Percentiles rank a stretch among this genome's conserved stretches.
Conservation (phyloP, 2,113 vertebrate genomes). For the Nansenia antarctica region DNA sequence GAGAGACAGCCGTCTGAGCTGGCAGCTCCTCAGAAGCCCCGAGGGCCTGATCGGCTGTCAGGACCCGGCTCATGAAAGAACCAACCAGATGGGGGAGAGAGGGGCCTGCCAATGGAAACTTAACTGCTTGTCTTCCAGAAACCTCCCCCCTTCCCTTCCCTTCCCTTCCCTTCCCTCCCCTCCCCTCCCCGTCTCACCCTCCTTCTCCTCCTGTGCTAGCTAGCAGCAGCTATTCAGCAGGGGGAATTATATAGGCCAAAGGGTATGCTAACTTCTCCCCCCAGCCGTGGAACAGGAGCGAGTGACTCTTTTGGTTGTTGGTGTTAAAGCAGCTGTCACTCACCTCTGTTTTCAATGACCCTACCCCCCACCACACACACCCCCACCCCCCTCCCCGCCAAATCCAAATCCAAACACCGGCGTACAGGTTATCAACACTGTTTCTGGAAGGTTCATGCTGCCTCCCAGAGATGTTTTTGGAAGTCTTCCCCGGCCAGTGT, state of each 20-base stretch:
- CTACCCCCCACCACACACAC: neutral
- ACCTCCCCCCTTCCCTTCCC: neutral
- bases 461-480: constrained; percentile 1
- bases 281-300: constrained; percentile 52
- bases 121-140: constrained; percentile 64
- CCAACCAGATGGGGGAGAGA: constrained; percentile 60
- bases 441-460: constrained; percentile 32
- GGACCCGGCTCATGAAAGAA: constrained; percentile 60
- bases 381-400: too few relatives aligned
- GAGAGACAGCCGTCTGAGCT: constrained; percentile 51
- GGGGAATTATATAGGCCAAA: constrained; percentile 71
- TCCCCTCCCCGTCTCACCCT: neutral
- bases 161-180: neutral
- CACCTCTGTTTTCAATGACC: constrained; percentile 6
- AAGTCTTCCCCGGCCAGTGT: neutral
- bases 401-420: too few relatives aligned
- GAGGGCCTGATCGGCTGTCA: constrained; percentile 60
- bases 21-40: constrained; percentile 56
- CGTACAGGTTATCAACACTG: neutral
- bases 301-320: constrained; percentile 25
- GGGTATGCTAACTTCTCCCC: constrained; percentile 68
- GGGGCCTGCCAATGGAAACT: constrained; percentile 63
- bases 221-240: constrained; percentile 47
- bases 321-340: constrained; percentile 46
- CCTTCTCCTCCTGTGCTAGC: neutral